Percentiles rank a stretch among this genome's conserved stretches.
These are phyloP conservation scores for Gadus chalcogrammus DNA, from an alignment of 2,113 vertebrate genomes.

Conservation along the genomic window DNA sequence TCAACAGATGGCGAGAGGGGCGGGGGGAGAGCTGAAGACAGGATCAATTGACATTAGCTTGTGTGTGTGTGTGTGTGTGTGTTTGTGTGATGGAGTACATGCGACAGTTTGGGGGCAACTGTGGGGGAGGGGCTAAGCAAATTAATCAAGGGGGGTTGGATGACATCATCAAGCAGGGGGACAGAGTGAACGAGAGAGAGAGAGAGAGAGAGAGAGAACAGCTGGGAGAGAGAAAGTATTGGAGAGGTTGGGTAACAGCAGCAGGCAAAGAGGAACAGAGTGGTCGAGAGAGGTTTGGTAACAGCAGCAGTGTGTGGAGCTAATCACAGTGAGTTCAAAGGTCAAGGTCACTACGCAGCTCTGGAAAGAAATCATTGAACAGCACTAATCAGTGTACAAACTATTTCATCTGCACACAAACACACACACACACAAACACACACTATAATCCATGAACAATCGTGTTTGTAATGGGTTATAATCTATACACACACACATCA, in stretches of 20 bases:
- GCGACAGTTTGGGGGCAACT: conserved; percentile 71
- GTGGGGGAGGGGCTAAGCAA: conserved; percentile 35
- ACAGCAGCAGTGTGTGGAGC: conserved; percentile 50
- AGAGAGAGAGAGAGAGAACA: not conserved
- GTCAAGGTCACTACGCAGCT: conserved; percentile 52
- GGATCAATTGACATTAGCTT: not conserved
- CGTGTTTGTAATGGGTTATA: no score
- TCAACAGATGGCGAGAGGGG: conserved; percentile 68
- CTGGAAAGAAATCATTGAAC: conserved; percentile 66
- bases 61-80: not conserved
- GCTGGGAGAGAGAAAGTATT: not conserved
- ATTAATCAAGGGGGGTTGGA: not conserved
- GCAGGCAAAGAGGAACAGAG: conserved; percentile 18
- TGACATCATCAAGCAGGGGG: conserved; percentile 44
- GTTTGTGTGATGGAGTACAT: conserved; percentile 54
- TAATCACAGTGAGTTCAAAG: conserved; percentile 66
- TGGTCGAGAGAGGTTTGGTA: conserved; percentile 16
- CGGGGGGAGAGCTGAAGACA: conserved; percentile 28
- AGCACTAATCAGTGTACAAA: conserved; percentile 14
- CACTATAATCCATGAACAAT: not conserved
- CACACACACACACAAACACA: conserved; percentile 15
- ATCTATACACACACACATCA: no score
- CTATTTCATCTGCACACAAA: not conserved
- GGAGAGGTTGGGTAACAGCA: conserved; percentile 38
- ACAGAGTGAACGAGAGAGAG: conserved; percentile 20